A percentile compares a stretch with the other conserved stretches of the same genome.
These are phyloP conservation scores for Papilio helenus DNA, from an alignment of 1,140 invertebrate species.

Conservation along the genomic window DNA sequence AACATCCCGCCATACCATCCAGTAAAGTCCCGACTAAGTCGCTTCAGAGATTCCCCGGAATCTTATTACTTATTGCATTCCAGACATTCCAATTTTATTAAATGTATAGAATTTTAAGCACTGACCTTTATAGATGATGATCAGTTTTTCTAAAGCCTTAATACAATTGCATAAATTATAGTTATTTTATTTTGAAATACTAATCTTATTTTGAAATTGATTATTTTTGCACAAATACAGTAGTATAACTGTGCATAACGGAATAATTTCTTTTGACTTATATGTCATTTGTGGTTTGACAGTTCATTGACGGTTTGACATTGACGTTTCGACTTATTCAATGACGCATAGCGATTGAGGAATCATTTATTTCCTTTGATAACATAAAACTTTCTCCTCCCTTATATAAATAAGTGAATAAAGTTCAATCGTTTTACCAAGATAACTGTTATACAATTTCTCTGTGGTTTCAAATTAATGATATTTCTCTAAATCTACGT, in stretches of 20 bases:
- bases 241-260: not conserved
- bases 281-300: not conserved
- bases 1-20: too few relatives aligned
- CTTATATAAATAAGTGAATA: slow-evolving; percentile 14
- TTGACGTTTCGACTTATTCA: not conserved
- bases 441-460: not conserved
- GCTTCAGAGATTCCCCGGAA: too few relatives aligned
- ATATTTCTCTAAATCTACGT: not conserved
- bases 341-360: slow-evolving; percentile 24
- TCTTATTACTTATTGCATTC: too few relatives aligned
- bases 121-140: too few relatives aligned
- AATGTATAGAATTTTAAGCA: too few relatives aligned
- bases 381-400: slow-evolving; percentile 29
- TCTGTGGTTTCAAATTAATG: slow-evolving; percentile 7
- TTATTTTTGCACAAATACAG: not conserved
- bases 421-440: not conserved
- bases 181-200: too few relatives aligned
- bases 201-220: not conserved
- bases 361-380: slow-evolving; percentile 25
- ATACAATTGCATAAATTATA: too few relatives aligned
- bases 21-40: too few relatives aligned
- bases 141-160: too few relatives aligned
- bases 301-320: not conserved
- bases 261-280: not conserved
- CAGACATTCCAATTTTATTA: too few relatives aligned